Evolutionary conservation across 2,797 vertebrate genomes (phyloP).

Genomic region (Vespertilio murinus): DNA sequence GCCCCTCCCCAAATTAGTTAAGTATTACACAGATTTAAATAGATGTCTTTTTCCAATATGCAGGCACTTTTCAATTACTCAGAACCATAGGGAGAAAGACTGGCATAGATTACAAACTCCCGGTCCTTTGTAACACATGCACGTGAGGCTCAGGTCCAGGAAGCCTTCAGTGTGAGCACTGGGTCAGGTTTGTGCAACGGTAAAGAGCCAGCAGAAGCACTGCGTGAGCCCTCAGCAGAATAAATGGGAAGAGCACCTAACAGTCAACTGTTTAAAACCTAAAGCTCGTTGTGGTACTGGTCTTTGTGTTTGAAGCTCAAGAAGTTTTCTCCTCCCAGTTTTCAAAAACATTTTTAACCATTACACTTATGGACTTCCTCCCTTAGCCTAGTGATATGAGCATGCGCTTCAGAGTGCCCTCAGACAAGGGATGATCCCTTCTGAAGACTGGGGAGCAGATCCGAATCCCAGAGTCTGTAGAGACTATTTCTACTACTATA

Average conservation of each 20-base stretch:
- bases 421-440: neutral
- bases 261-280: neutral
- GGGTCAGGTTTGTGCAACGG: neutral
- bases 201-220: neutral
- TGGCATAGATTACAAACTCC: neutral
- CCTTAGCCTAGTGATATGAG: neutral
- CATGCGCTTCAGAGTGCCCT: neutral
- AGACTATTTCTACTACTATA: neutral
- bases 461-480: neutral
- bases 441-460: neutral
- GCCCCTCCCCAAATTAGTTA: slow-evolving; percentile 2
- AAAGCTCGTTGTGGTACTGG: neutral
- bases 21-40: slow-evolving; percentile 43
- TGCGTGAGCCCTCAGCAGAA: neutral
- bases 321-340: neutral
- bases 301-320: slow-evolving; percentile 25
- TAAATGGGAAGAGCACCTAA: neutral
- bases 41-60: slow-evolving; percentile 20
- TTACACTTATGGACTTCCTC: neutral
- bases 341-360: slow-evolving; percentile 13
- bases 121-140: slow-evolving; percentile 22
- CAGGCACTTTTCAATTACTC: slow-evolving; percentile 28
- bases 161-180: neutral
- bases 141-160: neutral
- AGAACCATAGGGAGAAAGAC: neutral